Percentiles rank a stretch among this genome's conserved stretches.
phyloP scores from a whole-genome alignment of 2,888 invertebrate species.

The Liposcelis brunnea region DNA sequence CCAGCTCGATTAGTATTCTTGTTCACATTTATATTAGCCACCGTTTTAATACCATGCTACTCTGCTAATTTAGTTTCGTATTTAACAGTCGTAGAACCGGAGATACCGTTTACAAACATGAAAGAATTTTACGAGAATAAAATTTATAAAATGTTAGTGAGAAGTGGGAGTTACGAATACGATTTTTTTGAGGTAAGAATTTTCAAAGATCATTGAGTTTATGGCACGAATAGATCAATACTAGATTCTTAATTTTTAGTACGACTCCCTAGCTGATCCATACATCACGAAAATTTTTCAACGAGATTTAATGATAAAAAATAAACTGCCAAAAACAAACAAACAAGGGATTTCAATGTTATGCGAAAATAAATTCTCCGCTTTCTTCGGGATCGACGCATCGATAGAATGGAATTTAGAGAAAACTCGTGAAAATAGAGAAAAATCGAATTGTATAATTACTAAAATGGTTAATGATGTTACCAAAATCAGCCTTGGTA shows the following conservation, averaged over 20 bases:
- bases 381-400: not conserved
- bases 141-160: not conserved
- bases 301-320: not conserved
- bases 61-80: conserved; percentile 3
- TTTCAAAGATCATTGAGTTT: too few relatives aligned
- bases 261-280: conserved; percentile 2
- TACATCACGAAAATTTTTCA: not conserved
- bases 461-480: not conserved
- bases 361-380: not conserved
- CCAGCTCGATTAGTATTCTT: not conserved
- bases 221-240: too few relatives aligned
- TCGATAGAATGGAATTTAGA: not conserved
- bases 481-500: not conserved
- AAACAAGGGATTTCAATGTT: not conserved
- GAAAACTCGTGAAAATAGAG: not conserved
- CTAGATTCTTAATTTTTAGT: not conserved
- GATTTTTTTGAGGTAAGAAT: not conserved
- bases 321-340: not conserved
- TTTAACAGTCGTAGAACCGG: not conserved
- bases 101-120: not conserved
- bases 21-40: not conserved
- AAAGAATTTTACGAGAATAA: not conserved
- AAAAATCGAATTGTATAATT: not conserved
- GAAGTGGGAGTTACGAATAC: conserved; percentile 2
- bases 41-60: conserved; percentile 1